Conservation (phyloP, 2,888 invertebrate genomes). For the Drosophila neotestacea region DNA sequence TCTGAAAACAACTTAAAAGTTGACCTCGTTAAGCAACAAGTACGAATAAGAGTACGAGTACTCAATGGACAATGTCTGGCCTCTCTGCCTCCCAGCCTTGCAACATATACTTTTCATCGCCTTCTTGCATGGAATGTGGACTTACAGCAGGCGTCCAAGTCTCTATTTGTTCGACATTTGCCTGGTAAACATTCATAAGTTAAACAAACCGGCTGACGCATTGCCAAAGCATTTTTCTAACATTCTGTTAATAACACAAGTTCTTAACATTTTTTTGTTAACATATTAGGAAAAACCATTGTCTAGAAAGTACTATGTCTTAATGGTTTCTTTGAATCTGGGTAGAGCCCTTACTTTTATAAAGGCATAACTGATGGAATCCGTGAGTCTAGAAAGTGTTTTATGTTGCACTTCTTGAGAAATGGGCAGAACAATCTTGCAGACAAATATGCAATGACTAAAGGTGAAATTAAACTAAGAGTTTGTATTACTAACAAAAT, state of each 20-base stretch:
- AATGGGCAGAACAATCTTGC: no score
- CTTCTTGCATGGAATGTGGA: conserved; percentile 44
- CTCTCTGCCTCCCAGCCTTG: neutral
- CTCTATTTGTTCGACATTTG: conserved; percentile 14
- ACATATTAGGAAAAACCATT: neutral
- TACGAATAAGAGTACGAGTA: conserved; percentile 1
- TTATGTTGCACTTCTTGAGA: neutral
- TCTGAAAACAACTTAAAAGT: conserved; percentile 6
- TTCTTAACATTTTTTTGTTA: neutral
- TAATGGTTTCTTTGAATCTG: neutral
- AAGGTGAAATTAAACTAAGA: no score
- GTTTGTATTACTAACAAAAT: no score
- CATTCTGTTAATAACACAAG: conserved; percentile 8
- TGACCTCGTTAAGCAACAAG: conserved; percentile 23
- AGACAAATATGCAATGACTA: no score
- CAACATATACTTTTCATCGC: conserved; percentile 15
- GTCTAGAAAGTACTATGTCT: conserved; percentile 2
- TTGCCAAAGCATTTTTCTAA: neutral
- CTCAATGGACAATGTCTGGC: conserved; percentile 8
- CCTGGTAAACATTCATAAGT: conserved; percentile 7
- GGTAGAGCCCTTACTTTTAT: neutral
- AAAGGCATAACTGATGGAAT: neutral
- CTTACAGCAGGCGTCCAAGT: conserved; percentile 17
- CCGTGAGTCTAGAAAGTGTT: neutral
- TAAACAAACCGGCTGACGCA: conserved; percentile 9